Percentiles rank a stretch among this genome's conserved stretches.
Conservation (phyloP, 2,888 invertebrate species). For the Noctua fimbriata region DNA sequence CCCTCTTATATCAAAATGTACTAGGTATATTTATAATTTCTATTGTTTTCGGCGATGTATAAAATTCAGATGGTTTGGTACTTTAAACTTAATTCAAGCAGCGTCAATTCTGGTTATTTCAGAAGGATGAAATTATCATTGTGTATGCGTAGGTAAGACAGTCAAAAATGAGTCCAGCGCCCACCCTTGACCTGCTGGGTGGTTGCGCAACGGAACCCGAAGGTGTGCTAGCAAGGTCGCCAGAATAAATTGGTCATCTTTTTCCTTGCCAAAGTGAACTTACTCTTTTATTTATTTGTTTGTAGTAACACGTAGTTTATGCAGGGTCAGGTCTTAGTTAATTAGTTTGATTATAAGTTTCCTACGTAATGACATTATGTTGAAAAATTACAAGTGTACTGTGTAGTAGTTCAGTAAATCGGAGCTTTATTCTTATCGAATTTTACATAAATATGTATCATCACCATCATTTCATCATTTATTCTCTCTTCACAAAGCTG, state of each 20-base stretch:
- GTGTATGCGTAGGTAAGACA: slow-evolving; percentile 77
- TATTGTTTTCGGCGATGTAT: neutral
- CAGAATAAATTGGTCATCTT: slow-evolving; percentile 77
- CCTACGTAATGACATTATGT: slow-evolving; percentile 35
- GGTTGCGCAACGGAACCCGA: slow-evolving; percentile 82
- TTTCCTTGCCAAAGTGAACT: slow-evolving; percentile 81
- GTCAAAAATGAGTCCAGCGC: slow-evolving; percentile 85
- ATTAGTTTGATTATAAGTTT: slow-evolving; percentile 45
- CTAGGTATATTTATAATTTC: too few species aligned
- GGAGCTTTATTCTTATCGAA: too few species aligned
- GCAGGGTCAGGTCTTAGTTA: slow-evolving; percentile 52
- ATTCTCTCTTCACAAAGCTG: too few species aligned
- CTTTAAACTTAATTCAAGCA: neutral
- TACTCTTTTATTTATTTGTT: slow-evolving; percentile 69
- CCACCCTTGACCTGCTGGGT: slow-evolving; percentile 86
- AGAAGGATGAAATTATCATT: slow-evolving; percentile 71
- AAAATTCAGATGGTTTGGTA: neutral
- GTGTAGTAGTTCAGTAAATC: slow-evolving; percentile 15
- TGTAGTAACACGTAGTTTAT: slow-evolving; percentile 45
- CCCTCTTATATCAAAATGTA: too few species aligned
- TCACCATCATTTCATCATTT: too few species aligned
- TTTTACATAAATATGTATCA: slow-evolving; percentile 7
- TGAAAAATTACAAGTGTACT: slow-evolving; percentile 48
- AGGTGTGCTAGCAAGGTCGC: slow-evolving; percentile 81
- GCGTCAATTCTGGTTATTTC: slow-evolving; percentile 61